Evolutionary conservation across 2,113 vertebrate species (phyloP).

Genomic region (Cnemophilus loriae): DNA sequence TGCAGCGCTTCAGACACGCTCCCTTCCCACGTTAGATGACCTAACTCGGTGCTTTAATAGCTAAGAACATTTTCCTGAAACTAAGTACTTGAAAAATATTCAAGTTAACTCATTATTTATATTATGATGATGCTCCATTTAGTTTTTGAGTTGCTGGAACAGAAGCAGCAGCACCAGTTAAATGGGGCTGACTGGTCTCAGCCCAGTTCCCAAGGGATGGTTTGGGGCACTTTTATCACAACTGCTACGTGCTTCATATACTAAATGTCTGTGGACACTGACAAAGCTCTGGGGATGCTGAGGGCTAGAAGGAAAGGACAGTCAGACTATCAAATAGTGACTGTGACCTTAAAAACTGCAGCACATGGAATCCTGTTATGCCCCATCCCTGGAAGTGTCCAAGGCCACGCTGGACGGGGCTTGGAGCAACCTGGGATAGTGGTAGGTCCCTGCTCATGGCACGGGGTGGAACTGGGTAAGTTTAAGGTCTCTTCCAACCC

Average conservation of each 20-base stretch:
- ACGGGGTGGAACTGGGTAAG: neutral
- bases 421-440: neutral
- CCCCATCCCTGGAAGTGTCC: neutral
- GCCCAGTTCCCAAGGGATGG: neutral
- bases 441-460: neutral
- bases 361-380: neutral
- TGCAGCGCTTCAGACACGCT: neutral
- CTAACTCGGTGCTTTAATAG: neutral
- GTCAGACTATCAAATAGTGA: neutral
- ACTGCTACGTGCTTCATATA: fast-evolving
- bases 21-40: neutral
- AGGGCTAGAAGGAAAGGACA: neutral
- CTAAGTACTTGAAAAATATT: neutral
- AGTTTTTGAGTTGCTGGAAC: neutral
- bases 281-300: neutral
- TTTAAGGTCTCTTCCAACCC: neutral
- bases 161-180: neutral
- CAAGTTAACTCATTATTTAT: neutral
- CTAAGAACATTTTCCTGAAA: neutral
- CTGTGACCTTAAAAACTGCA: neutral
- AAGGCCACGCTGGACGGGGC: fast-evolving
- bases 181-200: neutral
- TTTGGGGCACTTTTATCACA: neutral
- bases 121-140: neutral
- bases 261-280: neutral